These are phyloP conservation scores for Mesodorylaimus sp. DNA, from an alignment of 2,888 invertebrate genomes.

Conservation along the genomic window DNA sequence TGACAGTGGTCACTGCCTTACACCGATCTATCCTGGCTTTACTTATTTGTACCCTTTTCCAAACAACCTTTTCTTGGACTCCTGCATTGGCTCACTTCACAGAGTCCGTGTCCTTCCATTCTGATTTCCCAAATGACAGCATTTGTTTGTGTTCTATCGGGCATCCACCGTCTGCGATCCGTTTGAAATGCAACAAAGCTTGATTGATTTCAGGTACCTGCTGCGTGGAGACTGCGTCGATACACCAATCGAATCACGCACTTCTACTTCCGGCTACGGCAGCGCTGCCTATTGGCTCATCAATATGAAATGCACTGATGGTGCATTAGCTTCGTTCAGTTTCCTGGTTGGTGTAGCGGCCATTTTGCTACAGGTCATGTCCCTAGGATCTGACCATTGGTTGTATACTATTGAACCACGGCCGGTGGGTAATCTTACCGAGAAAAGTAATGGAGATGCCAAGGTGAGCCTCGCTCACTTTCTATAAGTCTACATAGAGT, in stretches of 20 bases:
- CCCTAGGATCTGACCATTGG: slow-evolving; percentile 1
- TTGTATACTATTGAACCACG: background rate
- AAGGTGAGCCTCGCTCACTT: too few relatives aligned
- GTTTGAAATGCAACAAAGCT: background rate
- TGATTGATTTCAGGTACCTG: background rate
- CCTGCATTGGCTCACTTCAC: too few relatives aligned
- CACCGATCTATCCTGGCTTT: too few relatives aligned
- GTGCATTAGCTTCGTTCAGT: background rate
- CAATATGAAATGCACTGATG: background rate
- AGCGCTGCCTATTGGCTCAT: background rate
- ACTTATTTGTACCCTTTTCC: too few relatives aligned
- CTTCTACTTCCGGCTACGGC: background rate
- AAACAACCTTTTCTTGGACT: too few relatives aligned
- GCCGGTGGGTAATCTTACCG: background rate
- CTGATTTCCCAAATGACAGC: too few relatives aligned
- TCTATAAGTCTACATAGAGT: too few relatives aligned
- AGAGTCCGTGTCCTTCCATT: too few relatives aligned
- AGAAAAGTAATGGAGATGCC: too few relatives aligned
- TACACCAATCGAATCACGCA: too few relatives aligned
- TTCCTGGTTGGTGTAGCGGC: background rate
- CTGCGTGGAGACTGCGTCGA: too few relatives aligned
- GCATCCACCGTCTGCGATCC: background rate
- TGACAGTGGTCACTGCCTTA: too few relatives aligned
- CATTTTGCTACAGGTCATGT: background rate
- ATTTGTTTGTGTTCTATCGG: background rate